Conservation (phyloP, 2,113 vertebrate genomes). For the Alosa alosa region DNA sequence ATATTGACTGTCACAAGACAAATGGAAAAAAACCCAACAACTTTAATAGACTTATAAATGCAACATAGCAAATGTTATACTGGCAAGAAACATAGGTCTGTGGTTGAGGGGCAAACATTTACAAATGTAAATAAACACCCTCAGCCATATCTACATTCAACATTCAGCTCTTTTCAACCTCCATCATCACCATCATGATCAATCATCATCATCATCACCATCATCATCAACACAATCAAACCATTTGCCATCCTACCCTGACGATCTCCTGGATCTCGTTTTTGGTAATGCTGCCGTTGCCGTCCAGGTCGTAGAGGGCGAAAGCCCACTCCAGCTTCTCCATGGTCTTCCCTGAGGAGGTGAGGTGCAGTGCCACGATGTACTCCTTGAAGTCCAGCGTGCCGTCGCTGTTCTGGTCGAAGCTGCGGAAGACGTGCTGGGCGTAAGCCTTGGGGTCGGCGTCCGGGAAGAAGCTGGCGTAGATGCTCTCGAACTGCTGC, state of each 20-base stretch:
- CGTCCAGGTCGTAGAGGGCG: constrained; percentile 58
- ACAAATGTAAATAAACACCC: neutral
- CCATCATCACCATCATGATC: neutral
- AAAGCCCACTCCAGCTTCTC: constrained; percentile 65
- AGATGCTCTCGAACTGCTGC: constrained; percentile 58
- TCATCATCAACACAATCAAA: neutral
- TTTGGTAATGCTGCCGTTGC: constrained; percentile 61
- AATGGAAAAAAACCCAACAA: neutral
- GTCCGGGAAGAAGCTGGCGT: constrained; percentile 60
- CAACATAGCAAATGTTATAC: neutral
- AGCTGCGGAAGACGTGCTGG: constrained; percentile 61
- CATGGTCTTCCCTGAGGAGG: constrained; percentile 54
- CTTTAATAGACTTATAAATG: neutral
- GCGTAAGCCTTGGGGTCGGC: constrained; percentile 58
- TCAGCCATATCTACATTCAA: neutral
- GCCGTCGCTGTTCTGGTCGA: constrained; percentile 42
- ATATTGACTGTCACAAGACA: constrained; percentile 65
- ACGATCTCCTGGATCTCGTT: constrained; percentile 62
- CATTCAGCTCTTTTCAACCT: neutral
- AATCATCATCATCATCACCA: neutral
- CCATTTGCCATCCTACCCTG: constrained; percentile 44
- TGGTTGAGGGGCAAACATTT: neutral
- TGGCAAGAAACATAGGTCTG: no score
- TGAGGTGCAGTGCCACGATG: constrained; percentile 63
- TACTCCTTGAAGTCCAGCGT: constrained; percentile 59